phyloP scores from a whole-genome alignment of 2,113 vertebrate species.

The Brachyhypopomus occidentalis region DNA sequence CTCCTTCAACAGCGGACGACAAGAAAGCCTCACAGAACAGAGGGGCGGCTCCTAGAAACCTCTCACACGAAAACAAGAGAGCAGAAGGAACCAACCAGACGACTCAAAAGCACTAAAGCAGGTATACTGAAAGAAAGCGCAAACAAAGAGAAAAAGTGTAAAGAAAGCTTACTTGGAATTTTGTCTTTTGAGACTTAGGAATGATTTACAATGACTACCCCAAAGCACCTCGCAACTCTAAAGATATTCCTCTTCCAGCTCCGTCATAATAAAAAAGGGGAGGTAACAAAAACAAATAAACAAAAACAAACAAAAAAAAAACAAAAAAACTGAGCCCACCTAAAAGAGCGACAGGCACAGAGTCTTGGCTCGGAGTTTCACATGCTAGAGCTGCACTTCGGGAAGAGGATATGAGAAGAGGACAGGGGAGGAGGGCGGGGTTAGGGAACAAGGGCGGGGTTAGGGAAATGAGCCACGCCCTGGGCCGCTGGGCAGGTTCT shows the following conservation, averaged over 20 bases:
- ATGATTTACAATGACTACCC: constrained; percentile 71
- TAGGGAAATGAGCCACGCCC: too few species aligned
- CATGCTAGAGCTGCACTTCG: constrained; percentile 87
- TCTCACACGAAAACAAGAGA: constrained; percentile 70
- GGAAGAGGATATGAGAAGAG: constrained; percentile 54
- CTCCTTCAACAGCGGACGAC: constrained; percentile 61
- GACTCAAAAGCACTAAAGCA: constrained; percentile 51
- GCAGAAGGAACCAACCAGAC: constrained; percentile 19
- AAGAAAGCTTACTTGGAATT: constrained; percentile 45
- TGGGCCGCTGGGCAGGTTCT: constrained; percentile 73
- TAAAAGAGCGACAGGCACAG: constrained; percentile 85
- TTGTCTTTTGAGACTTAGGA: constrained; percentile 59
- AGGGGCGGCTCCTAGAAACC: constrained; percentile 82
- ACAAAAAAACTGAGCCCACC: constrained; percentile 68
- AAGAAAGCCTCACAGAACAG: constrained; percentile 93
- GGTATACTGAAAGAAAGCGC: constrained; percentile 55
- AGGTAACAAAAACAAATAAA: too few species aligned
- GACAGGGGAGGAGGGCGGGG: constrained; percentile 72
- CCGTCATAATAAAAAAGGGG: constrained; percentile 58
- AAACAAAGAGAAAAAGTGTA: constrained; percentile 65
- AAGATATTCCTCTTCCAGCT: constrained; percentile 69
- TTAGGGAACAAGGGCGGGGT: constrained; percentile 66
- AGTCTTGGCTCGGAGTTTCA: constrained; percentile 81
- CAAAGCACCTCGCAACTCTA: constrained; percentile 80
- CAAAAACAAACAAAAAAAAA: constrained; percentile 59